Conservation (phyloP, 2,113 vertebrate species). For the Cettia cetti region DNA sequence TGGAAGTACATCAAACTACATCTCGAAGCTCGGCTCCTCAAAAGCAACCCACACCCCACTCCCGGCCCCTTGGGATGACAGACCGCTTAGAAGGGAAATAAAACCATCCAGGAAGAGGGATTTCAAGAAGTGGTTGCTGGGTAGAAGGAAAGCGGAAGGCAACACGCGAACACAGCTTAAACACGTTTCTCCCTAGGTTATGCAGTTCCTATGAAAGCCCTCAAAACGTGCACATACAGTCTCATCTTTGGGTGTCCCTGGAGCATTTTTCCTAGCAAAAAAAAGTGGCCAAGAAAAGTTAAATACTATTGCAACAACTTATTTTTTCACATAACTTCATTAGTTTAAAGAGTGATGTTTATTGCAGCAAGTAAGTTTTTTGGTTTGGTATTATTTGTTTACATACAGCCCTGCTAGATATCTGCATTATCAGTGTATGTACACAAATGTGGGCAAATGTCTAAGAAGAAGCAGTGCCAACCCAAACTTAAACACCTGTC, state of each 20-base stretch:
- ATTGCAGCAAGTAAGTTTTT: neutral
- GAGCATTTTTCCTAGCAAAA: neutral
- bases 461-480: neutral
- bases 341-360: neutral
- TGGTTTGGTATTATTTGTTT: neutral
- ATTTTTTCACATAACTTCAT: neutral
- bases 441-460: neutral
- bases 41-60: neutral
- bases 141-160: neutral
- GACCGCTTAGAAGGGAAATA: neutral
- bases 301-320: neutral
- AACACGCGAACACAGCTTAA: neutral
- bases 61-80: neutral
- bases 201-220: neutral
- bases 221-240: neutral
- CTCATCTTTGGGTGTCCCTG: neutral
- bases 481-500: neutral
- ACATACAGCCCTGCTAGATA: neutral
- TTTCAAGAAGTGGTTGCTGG: neutral
- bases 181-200: neutral
- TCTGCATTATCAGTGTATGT: neutral
- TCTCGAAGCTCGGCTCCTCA: neutral
- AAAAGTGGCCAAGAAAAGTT: neutral
- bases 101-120: neutral
- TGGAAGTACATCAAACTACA: conserved; percentile 1